Percentiles rank a stretch among this genome's conserved stretches.
These are phyloP conservation scores for Leptopilina myrica DNA, from an alignment of 2,888 invertebrate species.

Conservation along the genomic window DNA sequence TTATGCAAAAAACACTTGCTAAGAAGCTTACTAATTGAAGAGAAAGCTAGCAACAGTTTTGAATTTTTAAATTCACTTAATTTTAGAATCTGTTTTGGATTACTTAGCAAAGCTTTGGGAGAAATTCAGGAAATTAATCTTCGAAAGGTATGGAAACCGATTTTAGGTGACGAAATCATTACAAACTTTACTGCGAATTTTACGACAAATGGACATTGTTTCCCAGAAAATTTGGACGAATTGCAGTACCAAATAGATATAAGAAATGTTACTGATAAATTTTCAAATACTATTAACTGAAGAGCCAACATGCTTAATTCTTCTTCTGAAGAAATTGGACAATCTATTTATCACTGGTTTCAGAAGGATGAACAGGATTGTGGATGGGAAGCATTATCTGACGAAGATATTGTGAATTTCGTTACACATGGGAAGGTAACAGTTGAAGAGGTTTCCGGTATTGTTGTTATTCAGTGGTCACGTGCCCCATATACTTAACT, in stretches of 20 bases:
- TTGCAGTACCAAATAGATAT: neutral
- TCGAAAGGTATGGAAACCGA: constrained; percentile 53
- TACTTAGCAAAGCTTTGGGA: constrained; percentile 57
- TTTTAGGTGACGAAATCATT: neutral
- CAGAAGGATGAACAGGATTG: neutral
- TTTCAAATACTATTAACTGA: neutral
- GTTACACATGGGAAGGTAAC: neutral
- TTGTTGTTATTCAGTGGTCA: no score
- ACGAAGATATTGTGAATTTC: constrained; percentile 2
- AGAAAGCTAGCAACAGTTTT: constrained; percentile 41
- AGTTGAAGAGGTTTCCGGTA: neutral
- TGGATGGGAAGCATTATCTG: constrained; percentile 3
- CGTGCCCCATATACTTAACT: no score
- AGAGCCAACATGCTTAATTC: no score
- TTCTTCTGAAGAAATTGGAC: neutral
- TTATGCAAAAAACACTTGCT: constrained; percentile 58
- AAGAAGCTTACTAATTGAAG: constrained; percentile 51
- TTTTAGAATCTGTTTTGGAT: constrained; percentile 54
- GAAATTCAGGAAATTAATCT: constrained; percentile 50
- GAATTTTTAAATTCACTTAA: constrained; percentile 50
- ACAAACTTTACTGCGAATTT: neutral
- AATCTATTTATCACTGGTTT: neutral
- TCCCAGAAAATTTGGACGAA: neutral
- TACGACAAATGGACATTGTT: neutral
- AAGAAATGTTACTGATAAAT: neutral